A percentile compares a stretch with the other conserved stretches of the same genome.
These are phyloP conservation scores for Pseudomyrmex gracilis DNA, from an alignment of 1,140 invertebrate genomes.

Conservation along the genomic window DNA sequence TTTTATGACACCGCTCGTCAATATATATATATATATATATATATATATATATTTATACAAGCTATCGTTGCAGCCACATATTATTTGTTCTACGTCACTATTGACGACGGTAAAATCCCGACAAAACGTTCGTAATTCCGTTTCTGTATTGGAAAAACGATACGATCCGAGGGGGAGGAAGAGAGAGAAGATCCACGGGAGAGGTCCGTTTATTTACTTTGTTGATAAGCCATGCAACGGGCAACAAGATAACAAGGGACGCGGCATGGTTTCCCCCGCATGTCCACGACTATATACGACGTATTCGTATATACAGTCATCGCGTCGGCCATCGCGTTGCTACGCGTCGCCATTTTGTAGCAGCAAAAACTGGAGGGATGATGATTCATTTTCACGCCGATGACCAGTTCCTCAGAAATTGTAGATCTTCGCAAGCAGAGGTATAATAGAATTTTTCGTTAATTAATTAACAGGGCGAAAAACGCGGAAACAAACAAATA, in stretches of 20 bases:
- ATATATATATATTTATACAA: neutral
- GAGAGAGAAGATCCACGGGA: constrained; percentile 52
- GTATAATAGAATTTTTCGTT: neutral
- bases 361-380: constrained; percentile 17
- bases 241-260: constrained; percentile 45
- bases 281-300: neutral
- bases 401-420: neutral
- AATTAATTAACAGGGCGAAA: too few species aligned
- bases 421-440: neutral
- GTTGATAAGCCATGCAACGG: constrained; percentile 55
- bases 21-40: too few species aligned
- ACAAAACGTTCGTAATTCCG: constrained; percentile 26
- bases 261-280: neutral
- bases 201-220: constrained; percentile 72
- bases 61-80: neutral
- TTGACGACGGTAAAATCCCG: neutral
- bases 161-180: constrained; percentile 34
- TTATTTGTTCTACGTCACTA: neutral
- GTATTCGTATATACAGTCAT: constrained; percentile 43
- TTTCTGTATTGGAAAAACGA: constrained; percentile 45
- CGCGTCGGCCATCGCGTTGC: constrained; percentile 59
- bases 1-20: constrained; percentile 1
- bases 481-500: too few species aligned
- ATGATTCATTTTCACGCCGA: constrained; percentile 55
- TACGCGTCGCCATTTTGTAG: constrained; percentile 60